These are phyloP conservation scores for Smutsia gigantea DNA, from an alignment of 2,797 vertebrate genomes.

Conservation along the genomic window DNA sequence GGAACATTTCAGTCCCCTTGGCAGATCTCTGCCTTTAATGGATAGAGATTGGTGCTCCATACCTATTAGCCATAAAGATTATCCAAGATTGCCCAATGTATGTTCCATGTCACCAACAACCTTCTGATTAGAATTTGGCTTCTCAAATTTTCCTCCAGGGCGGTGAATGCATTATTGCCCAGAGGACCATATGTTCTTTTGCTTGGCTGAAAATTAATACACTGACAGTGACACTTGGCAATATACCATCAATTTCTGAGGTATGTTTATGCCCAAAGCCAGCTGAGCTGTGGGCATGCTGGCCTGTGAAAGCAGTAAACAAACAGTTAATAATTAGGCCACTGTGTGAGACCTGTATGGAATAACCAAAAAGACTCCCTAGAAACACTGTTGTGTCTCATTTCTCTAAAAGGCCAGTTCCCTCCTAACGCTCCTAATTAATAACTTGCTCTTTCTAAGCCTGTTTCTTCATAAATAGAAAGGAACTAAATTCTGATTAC, in stretches of 20 bases:
- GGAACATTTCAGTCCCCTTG: background rate
- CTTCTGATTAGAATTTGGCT: slow-evolving; percentile 7
- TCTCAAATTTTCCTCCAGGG: background rate
- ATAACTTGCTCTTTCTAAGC: background rate
- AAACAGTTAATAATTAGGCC: background rate
- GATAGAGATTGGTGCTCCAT: background rate
- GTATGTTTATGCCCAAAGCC: background rate
- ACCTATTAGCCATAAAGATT: background rate
- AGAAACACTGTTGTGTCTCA: background rate
- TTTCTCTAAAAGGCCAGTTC: background rate
- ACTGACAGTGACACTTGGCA: slow-evolving; percentile 2
- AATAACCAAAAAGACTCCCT: background rate
- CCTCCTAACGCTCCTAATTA: background rate
- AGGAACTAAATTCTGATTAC: background rate
- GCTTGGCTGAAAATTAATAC: background rate
- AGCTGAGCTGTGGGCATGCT: background rate
- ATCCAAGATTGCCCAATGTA: background rate
- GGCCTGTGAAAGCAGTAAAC: background rate
- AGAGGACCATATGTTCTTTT: background rate
- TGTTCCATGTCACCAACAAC: background rate
- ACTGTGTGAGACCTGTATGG: background rate
- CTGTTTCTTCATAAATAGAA: background rate
- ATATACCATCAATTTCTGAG: background rate
- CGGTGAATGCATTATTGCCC: background rate
- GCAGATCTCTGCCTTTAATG: background rate